Base-by-base conservation (phyloP, 1,140 invertebrate genomes). In the Lordiphosa mommai region DNA sequence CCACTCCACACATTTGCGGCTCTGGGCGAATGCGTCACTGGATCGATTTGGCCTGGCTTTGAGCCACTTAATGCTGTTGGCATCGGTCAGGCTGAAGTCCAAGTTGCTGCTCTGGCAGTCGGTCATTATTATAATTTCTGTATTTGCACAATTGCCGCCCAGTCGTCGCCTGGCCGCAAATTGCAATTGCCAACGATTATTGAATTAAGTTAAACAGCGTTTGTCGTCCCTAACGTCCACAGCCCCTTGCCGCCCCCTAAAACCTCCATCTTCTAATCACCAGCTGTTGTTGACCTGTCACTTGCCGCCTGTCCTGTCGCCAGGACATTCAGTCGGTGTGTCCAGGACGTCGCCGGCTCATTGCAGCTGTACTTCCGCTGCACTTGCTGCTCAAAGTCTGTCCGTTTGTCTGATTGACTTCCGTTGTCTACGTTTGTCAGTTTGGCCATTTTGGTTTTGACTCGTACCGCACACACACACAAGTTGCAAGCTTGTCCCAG, bases 161-260 rank as follows among this genome's bases (percentile, higher is more conserved):
- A 59, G 57, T 56, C 61, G 55, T 77, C 56, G 68, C 68, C 68
- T 49, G 77, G 51, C 64, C 77, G 65, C 80, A 86, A 86, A 86
- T 86, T 86, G 71, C 77, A 86, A 86, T 86, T 82, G 84, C 72
- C 82, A 84, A 82, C 85, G 82, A 86, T 86, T 86, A 86, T 86
- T 86, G 82, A 86, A 86, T 86, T 86, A 86, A 86, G 77, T 86
- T 86, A 77, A 86, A 84, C 72, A 84, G 79, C 70, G 74, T 86
- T 86, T 84, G 79, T 65, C 68, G 77, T 72, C 55, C 61, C 37
- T 30, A 38, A 36, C 30, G 29, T 12, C 4, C n/a, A 2, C 9
- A n/a, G 20, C 23, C 8, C 30, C 36, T 17, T 32, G 20, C 47
- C 29, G 9, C 14, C 16, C 29, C 14, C 43, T 44, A 27, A 36